Percentiles rank a stretch among this genome's conserved stretches.
Evolutionary conservation across 2,797 vertebrate species (phyloP).

Genomic region (Sphaeramia orbicularis): DNA sequence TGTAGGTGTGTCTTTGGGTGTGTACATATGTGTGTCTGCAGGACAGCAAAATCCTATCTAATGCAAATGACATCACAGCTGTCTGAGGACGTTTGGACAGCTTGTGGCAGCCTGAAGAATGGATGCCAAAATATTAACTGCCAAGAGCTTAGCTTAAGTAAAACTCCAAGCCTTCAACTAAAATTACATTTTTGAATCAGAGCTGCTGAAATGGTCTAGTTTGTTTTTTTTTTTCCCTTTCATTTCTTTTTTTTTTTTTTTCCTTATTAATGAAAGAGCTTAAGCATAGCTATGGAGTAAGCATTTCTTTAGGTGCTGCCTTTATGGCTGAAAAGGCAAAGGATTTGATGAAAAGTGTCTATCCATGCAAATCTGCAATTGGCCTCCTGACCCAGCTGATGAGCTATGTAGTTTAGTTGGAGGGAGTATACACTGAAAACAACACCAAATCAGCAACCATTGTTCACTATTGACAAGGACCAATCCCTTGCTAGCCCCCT

Average conservation of each 20-base stretch:
- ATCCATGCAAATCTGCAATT: slow-evolving; percentile 63
- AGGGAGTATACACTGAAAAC: slow-evolving; percentile 56
- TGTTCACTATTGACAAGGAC: slow-evolving; percentile 71
- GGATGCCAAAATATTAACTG: slow-evolving; percentile 39
- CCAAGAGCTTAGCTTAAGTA: slow-evolving; percentile 8
- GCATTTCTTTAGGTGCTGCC: slow-evolving; percentile 14
- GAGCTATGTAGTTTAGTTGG: slow-evolving; percentile 60
- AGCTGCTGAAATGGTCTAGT: slow-evolving; percentile 2
- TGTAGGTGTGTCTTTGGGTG: slow-evolving; percentile 57
- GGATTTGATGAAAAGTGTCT: slow-evolving; percentile 67
- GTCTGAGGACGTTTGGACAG: slow-evolving; percentile 40
- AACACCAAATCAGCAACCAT: slow-evolving; percentile 76
- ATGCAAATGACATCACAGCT: slow-evolving; percentile 58
- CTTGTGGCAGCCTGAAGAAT: slow-evolving; percentile 25
- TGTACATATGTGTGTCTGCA: slow-evolving; percentile 42
- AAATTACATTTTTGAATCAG: slow-evolving; percentile 11
- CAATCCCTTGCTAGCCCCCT: slow-evolving; percentile 45
- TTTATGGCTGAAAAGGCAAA: slow-evolving; percentile 40
- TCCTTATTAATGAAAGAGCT: background rate
- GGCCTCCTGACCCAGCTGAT: slow-evolving; percentile 75
- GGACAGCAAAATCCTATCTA: slow-evolving; percentile 63
- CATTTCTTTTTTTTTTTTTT: background rate
- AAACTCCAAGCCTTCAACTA: background rate
- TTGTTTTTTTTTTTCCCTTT: no score
- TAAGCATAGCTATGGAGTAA: background rate